Evolutionary conservation across 2,888 invertebrate genomes (phyloP), one percentile per base, ranked within the genome.

Genomic region (Cyclophora albipunctata): DNA sequence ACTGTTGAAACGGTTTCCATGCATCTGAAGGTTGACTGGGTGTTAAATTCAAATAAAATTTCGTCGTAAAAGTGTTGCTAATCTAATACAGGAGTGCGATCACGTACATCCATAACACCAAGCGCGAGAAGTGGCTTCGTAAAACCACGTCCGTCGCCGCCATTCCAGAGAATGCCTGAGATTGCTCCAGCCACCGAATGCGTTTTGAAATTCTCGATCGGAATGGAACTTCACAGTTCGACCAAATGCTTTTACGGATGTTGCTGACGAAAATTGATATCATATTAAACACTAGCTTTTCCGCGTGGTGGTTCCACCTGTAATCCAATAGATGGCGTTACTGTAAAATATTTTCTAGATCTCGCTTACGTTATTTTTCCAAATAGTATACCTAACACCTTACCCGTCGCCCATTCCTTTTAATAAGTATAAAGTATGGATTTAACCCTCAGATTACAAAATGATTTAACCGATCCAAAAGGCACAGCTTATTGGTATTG

Each of bases 21-120:
- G 56, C 54, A 50, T 50, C 58, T 60, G 56, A 61, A 55, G 57
- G 60, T 63, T 63, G 69, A 69, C 64, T 47, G 59, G 51, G 65
- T 71, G 67, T 66, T 66, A 67, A 71, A 61, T 69, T 59, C 57
- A 67, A 74, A 73, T 73, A 71, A 60, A 74, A 69, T 71, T 65
- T 58, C 57, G 51, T 62, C 59, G 68, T 73, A 74, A 69, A 68
- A 76, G 65, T 70, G 69, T 71, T 68, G 63, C 68, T 73, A 72
- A 72, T 74, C 65, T 65, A 55, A 69, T 75, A 67, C 57, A 50
- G 69, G 51, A 84, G 76, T 78, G 66, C 71, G 73, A 69, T 72
- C 86, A 86, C 86, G 86, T 84, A 63, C 65, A 51, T 54, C 64
- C 64, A 73, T 81, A 82, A 80, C 72, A 75, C 66, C 66, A 58